Evolutionary conservation across 2,888 invertebrate species (phyloP).

Genomic region (Dryobota labecula): DNA sequence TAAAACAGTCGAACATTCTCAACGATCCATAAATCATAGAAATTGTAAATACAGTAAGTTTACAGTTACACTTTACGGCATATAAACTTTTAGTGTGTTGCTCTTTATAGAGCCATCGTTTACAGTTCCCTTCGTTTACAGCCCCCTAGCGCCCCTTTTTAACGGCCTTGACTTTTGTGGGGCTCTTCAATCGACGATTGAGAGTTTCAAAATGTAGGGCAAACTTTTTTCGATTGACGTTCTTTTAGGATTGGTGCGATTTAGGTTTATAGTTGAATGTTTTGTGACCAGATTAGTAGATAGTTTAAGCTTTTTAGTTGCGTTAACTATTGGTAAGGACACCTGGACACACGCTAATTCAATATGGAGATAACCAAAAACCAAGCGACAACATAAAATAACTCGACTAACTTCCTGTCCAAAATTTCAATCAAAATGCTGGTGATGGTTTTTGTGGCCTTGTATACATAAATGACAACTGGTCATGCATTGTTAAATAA

Average conservation of each 20-base stretch:
- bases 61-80: slow-evolving; percentile 67
- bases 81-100: slow-evolving; percentile 71
- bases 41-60: slow-evolving; percentile 70
- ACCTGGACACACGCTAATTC: no score
- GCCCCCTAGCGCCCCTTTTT: slow-evolving; percentile 50
- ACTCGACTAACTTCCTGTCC: not conserved
- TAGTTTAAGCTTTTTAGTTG: no score
- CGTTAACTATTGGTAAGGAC: no score
- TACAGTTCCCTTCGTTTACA: slow-evolving; percentile 58
- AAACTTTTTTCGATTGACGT: slow-evolving; percentile 48
- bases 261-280: slow-evolving; percentile 25
- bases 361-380: no score
- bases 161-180: slow-evolving; percentile 59
- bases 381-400: no score
- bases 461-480: not conserved
- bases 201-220: slow-evolving; percentile 49
- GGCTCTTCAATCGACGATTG: slow-evolving; percentile 48
- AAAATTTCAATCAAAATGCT: not conserved
- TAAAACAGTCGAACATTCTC: slow-evolving; percentile 35
- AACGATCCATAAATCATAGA: slow-evolving; percentile 63
- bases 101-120: slow-evolving; percentile 58
- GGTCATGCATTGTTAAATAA: no score
- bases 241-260: slow-evolving; percentile 17
- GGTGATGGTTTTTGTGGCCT: no score
- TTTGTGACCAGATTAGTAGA: slow-evolving; percentile 6